phyloP scores from a whole-genome alignment of 1,140 invertebrate genomes.

The Pseudomyrmex sp. region DNA sequence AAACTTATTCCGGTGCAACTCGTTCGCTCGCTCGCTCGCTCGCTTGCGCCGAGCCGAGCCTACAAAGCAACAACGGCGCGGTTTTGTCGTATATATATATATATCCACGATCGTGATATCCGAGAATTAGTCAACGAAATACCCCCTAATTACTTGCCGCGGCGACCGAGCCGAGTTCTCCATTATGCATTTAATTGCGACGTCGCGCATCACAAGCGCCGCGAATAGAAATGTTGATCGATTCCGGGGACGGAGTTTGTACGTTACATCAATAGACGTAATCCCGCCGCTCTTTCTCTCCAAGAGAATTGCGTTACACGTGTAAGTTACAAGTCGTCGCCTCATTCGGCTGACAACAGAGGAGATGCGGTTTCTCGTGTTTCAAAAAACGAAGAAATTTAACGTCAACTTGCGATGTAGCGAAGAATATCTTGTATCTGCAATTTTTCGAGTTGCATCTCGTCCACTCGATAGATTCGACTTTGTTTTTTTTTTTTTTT shows the following conservation, averaged over 20 bases:
- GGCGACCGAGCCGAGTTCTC: slow-evolving; percentile 1
- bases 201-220: slow-evolving; percentile 32
- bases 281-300: neutral
- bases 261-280: neutral
- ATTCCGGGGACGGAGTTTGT: neutral
- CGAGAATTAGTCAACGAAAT: slow-evolving; percentile 62
- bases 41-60: neutral
- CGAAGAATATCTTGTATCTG: too few relatives aligned
- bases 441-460: too few relatives aligned
- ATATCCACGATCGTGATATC: slow-evolving; percentile 5
- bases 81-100: neutral
- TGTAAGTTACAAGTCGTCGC: neutral
- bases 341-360: too few relatives aligned
- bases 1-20: slow-evolving; percentile 71
- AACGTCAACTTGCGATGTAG: too few relatives aligned
- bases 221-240: slow-evolving; percentile 46
- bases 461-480: too few relatives aligned
- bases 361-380: too few relatives aligned
- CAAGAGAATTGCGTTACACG: neutral
- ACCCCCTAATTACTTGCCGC: slow-evolving; percentile 25
- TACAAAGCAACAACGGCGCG: neutral
- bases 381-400: too few relatives aligned
- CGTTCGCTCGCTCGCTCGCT: neutral
- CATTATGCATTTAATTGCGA: slow-evolving; percentile 54
- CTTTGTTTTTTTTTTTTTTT: too few relatives aligned